These are phyloP conservation scores for Andrena camellia DNA, from an alignment of 2,888 invertebrate genomes.

Conservation along the genomic window DNA sequence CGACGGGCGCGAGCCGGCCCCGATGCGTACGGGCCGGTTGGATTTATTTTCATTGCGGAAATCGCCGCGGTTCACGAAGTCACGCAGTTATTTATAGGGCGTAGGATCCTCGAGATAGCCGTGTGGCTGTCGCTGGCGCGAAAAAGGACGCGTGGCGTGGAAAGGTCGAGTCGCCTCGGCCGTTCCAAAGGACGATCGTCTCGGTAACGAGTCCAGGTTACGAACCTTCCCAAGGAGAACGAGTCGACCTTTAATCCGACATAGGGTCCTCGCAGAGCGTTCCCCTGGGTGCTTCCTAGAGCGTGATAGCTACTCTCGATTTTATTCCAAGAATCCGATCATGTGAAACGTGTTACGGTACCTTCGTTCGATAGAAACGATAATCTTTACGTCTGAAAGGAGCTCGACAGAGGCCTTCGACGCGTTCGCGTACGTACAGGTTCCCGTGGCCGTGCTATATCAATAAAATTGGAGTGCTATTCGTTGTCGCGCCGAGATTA, in stretches of 20 bases:
- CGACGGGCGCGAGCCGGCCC: neutral
- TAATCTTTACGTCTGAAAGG: conserved; percentile 7
- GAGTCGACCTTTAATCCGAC: too few species aligned
- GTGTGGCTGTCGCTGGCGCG: conserved; percentile 2
- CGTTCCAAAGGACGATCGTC: too few species aligned
- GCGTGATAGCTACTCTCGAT: neutral
- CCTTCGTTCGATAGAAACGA: neutral
- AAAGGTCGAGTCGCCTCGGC: neutral
- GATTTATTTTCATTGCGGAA: conserved; percentile 74
- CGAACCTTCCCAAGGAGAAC: too few species aligned
- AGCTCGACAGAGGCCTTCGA: neutral
- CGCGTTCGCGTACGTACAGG: neutral
- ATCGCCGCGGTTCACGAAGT: conserved; percentile 65
- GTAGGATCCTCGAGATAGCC: conserved; percentile 48
- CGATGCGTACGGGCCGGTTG: conserved; percentile 17
- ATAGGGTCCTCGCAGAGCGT: too few species aligned
- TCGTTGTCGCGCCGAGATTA: conserved; percentile 74
- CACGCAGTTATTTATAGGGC: conserved; percentile 69
- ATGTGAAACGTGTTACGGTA: neutral
- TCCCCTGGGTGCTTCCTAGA: too few species aligned
- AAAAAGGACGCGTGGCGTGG: conserved; percentile 36
- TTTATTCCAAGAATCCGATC: neutral
- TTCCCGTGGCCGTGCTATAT: conserved; percentile 14
- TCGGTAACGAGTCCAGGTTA: too few species aligned
- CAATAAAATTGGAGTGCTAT: conserved; percentile 79